Evolutionary conservation across 2,113 vertebrate species (phyloP).

Genomic region (Oriolus oriolus): DNA sequence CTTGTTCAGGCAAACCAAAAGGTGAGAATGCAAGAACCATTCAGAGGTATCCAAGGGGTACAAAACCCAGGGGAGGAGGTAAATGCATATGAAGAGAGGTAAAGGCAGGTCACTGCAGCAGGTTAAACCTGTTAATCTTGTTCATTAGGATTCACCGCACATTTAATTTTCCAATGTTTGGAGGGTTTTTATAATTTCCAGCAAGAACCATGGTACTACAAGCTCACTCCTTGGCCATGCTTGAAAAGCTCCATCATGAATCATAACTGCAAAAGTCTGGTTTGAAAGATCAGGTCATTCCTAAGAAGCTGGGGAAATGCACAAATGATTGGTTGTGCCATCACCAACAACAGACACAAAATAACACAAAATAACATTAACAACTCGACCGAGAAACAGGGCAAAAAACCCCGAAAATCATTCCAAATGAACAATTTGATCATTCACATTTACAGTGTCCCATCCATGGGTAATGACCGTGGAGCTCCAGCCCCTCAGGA

Average conservation of each 20-base stretch:
- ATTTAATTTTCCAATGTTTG: constrained; percentile 29
- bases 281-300: background rate
- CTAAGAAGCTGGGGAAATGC: background rate
- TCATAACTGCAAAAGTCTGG: background rate
- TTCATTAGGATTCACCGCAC: constrained; percentile 7
- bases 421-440: background rate
- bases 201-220: background rate
- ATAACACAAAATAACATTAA: background rate
- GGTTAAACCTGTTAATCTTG: constrained; percentile 45
- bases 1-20: background rate
- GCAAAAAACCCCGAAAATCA: background rate
- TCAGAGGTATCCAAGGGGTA: background rate
- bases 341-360: background rate
- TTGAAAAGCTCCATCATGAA: background rate
- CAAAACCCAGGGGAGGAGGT: background rate
- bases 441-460: background rate
- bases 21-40: background rate
- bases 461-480: background rate
- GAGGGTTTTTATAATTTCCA: background rate
- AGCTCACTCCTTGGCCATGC: background rate
- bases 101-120: constrained; percentile 6
- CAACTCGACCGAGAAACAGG: background rate
- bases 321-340: background rate
- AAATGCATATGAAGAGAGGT: background rate
- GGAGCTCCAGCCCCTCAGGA: background rate